Conservation (phyloP, 2,113 vertebrate genomes). For the Heterotis niloticus region DNA sequence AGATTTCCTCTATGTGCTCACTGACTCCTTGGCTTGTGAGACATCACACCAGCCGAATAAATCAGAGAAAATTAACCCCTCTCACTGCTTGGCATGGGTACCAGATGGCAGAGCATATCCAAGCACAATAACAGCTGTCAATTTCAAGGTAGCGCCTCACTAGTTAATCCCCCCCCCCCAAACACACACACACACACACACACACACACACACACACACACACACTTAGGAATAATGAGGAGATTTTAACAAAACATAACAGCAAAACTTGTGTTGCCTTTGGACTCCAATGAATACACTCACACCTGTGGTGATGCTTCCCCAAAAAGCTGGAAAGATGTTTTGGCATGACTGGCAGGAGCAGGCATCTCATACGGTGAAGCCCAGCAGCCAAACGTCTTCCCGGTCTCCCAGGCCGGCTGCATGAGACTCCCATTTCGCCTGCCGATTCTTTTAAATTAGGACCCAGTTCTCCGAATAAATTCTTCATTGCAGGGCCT, state of each 20-base stretch:
- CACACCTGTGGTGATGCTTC: slow-evolving; percentile 1
- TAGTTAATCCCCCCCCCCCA: slow-evolving; percentile 50
- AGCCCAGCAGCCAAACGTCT: slow-evolving; percentile 58
- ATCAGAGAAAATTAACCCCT: slow-evolving; percentile 80
- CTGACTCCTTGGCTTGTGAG: slow-evolving; percentile 8
- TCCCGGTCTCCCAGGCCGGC: slow-evolving; percentile 49
- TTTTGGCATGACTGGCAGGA: slow-evolving; percentile 47
- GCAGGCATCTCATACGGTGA: slow-evolving; percentile 59
- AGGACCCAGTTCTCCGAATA: slow-evolving; percentile 79
- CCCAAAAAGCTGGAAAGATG: not conserved
- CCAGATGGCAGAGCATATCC: slow-evolving; percentile 66
- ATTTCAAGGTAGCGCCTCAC: slow-evolving; percentile 70
- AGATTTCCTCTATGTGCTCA: slow-evolving; percentile 4
- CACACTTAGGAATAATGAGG: slow-evolving; percentile 46
- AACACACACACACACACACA: slow-evolving; percentile 35
- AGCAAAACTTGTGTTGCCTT: slow-evolving; percentile 22
- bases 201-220: slow-evolving; percentile 39
- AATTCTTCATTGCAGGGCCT: slow-evolving; percentile 60
- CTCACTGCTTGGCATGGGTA: slow-evolving; percentile 65
- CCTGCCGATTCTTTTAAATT: slow-evolving; percentile 82
- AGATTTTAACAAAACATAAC: slow-evolving; percentile 24
- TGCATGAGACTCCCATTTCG: slow-evolving; percentile 70
- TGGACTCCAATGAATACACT: slow-evolving; percentile 16
- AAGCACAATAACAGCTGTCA: slow-evolving; percentile 74
- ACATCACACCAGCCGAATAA: slow-evolving; percentile 66